These are phyloP conservation scores for Onychorhynchus coronatus DNA, from an alignment of 2,113 vertebrate genomes.

Conservation along the genomic window DNA sequence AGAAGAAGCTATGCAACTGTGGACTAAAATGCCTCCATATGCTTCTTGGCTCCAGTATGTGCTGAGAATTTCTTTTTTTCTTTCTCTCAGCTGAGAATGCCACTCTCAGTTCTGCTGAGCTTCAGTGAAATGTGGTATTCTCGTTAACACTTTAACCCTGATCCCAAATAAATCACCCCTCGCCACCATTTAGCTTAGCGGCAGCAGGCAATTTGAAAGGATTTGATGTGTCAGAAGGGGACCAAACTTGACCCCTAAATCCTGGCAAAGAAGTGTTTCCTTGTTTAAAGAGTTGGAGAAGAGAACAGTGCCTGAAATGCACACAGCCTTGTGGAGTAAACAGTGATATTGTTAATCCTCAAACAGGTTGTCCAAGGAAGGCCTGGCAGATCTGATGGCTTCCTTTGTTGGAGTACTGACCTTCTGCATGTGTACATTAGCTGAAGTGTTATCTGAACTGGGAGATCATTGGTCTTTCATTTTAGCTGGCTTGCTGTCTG, in stretches of 20 bases:
- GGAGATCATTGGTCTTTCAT: neutral
- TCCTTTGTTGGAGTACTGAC: neutral
- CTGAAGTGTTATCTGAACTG: neutral
- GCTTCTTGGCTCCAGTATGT: slow-evolving; percentile 2
- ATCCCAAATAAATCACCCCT: slow-evolving; percentile 40
- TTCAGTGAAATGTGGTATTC: slow-evolving; percentile 26
- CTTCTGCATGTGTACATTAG: neutral
- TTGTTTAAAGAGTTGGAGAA: neutral
- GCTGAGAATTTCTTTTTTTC: slow-evolving; percentile 7
- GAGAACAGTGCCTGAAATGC: neutral
- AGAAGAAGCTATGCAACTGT: neutral
- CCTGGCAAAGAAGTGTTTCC: neutral
- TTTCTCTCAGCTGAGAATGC: slow-evolving; percentile 40
- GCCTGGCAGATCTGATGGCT: neutral
- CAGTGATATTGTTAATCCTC: neutral
- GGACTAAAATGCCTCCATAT: slow-evolving; percentile 24
- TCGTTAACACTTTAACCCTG: slow-evolving; percentile 39
- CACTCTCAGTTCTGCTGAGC: neutral
- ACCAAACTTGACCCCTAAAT: neutral
- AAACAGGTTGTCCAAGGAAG: neutral
- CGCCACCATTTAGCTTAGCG: neutral
- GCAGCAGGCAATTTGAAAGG: neutral
- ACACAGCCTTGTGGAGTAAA: neutral
- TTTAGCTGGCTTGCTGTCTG: neutral
- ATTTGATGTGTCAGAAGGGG: slow-evolving; percentile 3